Percentiles rank a stretch among this genome's conserved stretches.
Evolutionary conservation across 2,797 vertebrate species (phyloP).

Genomic region (Selene dorsalis): DNA sequence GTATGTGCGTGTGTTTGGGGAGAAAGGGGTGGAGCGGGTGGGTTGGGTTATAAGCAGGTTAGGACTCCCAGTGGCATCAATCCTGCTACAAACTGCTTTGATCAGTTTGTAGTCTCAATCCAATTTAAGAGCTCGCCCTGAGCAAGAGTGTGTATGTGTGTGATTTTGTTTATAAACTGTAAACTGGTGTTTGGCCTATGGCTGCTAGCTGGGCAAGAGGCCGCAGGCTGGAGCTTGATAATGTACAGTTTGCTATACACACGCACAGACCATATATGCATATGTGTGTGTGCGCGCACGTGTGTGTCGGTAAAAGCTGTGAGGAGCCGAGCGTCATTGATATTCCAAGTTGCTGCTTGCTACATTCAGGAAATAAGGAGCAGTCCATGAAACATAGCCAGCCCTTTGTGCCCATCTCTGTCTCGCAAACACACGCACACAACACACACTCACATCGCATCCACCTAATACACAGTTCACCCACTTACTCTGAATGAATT

Average conservation of each 20-base stretch:
- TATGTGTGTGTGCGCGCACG: not conserved
- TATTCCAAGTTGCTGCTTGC: conserved; percentile 79
- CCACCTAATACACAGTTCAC: conserved; percentile 29
- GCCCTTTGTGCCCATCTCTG: conserved; percentile 60
- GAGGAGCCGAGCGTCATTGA: conserved; percentile 77
- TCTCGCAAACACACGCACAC: not conserved
- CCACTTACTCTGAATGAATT: conserved; percentile 34
- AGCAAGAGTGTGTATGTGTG: conserved; percentile 65
- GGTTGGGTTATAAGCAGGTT: conserved; percentile 67
- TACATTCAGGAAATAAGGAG: conserved; percentile 83
- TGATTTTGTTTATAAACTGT: conserved; percentile 67
- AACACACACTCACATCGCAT: conserved; percentile 9
- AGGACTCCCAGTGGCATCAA: conserved; percentile 72
- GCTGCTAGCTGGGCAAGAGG: conserved; percentile 47
- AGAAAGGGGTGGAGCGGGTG: not conserved
- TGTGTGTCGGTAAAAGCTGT: conserved; percentile 19
- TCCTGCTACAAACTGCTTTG: conserved; percentile 76
- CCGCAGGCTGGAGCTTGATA: conserved; percentile 46
- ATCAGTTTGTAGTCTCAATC: conserved; percentile 76
- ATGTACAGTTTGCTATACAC: conserved; percentile 35
- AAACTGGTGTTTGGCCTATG: conserved; percentile 64
- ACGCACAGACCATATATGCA: not conserved
- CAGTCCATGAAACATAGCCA: conserved; percentile 78
- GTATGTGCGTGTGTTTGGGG: conserved; percentile 22
- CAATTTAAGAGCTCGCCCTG: conserved; percentile 72